Evolutionary conservation across 2,888 invertebrate genomes (phyloP).

Genomic region (Cataglyphis livida): DNA sequence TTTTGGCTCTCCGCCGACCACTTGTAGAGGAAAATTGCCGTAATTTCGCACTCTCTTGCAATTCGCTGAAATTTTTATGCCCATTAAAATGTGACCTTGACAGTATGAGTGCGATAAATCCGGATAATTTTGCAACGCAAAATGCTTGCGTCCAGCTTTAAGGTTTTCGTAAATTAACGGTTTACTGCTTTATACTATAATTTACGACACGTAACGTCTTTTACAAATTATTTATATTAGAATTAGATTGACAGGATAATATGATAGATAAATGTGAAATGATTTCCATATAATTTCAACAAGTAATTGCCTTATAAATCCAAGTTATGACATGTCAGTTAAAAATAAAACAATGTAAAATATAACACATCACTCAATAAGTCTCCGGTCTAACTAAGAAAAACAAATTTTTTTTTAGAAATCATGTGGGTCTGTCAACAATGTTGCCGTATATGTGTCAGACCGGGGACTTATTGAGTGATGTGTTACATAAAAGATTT

Average conservation of each 20-base stretch:
- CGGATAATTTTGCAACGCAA: constrained; percentile 1
- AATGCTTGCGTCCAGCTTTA: not conserved
- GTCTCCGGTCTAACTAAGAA: no score
- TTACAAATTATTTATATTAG: constrained; percentile 8
- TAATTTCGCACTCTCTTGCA: constrained; percentile 36
- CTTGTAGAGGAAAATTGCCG: constrained; percentile 42
- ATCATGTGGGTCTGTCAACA: no score
- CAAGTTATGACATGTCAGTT: not conserved
- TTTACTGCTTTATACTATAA: not conserved
- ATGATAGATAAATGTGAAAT: not conserved
- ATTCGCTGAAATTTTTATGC: constrained; percentile 39
- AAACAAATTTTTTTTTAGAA: no score
- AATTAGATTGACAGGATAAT: constrained; percentile 20
- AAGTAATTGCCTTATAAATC: not conserved
- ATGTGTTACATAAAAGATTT: not conserved
- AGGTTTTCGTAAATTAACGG: constrained; percentile 11
- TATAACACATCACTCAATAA: no score
- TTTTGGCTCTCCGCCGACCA: not conserved
- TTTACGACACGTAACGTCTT: constrained; percentile 2
- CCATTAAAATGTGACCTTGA: constrained; percentile 34
- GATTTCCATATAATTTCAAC: not conserved
- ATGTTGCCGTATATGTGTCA: no score
- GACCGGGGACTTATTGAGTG: no score
- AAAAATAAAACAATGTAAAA: not conserved
- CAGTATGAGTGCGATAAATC: constrained; percentile 12